A percentile compares a stretch with the other conserved stretches of the same genome.
Conservation (phyloP, 2,888 invertebrate genomes). For the Cylindroiulus punctatus region DNA sequence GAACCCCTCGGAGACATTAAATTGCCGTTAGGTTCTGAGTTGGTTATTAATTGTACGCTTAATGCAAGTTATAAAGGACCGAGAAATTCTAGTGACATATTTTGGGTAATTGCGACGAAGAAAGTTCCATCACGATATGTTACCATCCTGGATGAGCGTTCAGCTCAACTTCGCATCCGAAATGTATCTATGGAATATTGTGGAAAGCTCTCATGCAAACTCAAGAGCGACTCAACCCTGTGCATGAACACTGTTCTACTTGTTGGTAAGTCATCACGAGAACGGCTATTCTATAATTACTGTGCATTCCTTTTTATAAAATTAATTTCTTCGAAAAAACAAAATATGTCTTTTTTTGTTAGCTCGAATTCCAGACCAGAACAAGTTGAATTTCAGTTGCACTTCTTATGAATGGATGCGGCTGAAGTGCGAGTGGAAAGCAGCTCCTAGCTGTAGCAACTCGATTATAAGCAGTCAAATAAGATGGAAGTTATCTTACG, state of each 20-base stretch:
- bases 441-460: neutral
- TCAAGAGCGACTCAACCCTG: neutral
- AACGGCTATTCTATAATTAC: neutral
- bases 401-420: neutral
- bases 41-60: constrained; percentile 13
- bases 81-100: neutral
- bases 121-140: neutral
- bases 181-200: constrained; percentile 1
- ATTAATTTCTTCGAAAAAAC: too few relatives aligned
- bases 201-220: neutral
- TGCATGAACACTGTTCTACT: neutral
- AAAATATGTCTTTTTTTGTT: neutral
- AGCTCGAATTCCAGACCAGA: neutral
- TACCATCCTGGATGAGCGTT: neutral
- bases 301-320: too few relatives aligned
- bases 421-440: neutral
- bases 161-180: constrained; percentile 27
- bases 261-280: neutral
- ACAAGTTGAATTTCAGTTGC: neutral
- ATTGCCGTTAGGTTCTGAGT: neutral
- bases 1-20: neutral
- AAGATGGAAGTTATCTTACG: neutral
- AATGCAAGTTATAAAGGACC: neutral
- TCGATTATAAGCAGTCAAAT: neutral
- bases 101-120: neutral